phyloP scores from a whole-genome alignment of 2,888 invertebrate species.

The Lasioglossum malachurum region DNA sequence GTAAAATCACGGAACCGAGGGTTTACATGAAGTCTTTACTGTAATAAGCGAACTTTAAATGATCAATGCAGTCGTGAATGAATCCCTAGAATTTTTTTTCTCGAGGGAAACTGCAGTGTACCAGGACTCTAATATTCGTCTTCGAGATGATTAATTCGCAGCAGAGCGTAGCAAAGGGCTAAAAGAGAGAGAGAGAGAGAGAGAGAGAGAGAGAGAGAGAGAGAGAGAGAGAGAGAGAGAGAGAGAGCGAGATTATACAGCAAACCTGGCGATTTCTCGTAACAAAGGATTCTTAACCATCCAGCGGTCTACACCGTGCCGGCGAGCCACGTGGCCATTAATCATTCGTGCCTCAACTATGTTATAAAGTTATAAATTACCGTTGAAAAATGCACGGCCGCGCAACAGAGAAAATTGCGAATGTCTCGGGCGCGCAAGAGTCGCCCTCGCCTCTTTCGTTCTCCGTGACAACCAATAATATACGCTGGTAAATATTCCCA shows the following conservation, averaged over 20 bases:
- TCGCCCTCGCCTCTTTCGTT: conserved; percentile 15
- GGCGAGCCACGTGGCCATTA: conserved; percentile 28
- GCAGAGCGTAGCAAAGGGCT: neutral
- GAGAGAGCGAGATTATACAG: conserved; percentile 14
- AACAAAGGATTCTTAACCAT: conserved; percentile 17
- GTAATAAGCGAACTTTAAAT: neutral
- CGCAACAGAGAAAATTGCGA: conserved; percentile 1
- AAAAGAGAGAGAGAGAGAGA: conserved; percentile 1
- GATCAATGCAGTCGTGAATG: neutral
- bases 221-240: conserved; percentile 8
- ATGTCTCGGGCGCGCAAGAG: neutral
- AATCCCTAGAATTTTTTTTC: neutral
- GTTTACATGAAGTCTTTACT: too few species aligned
- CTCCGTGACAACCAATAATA: conserved; percentile 46
- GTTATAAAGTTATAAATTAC: conserved; percentile 61
- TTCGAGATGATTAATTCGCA: neutral
- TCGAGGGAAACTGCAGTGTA: neutral
- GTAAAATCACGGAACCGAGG: too few species aligned
- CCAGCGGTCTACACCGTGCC: neutral
- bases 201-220: neutral
- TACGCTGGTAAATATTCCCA: conserved; percentile 34
- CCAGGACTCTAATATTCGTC: neutral
- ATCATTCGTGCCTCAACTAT: conserved; percentile 42
- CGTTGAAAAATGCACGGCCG: conserved; percentile 17
- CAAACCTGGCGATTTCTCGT: neutral